These are phyloP conservation scores for Australoheros facetus DNA, from an alignment of 2,797 vertebrate species.

Conservation along the genomic window DNA sequence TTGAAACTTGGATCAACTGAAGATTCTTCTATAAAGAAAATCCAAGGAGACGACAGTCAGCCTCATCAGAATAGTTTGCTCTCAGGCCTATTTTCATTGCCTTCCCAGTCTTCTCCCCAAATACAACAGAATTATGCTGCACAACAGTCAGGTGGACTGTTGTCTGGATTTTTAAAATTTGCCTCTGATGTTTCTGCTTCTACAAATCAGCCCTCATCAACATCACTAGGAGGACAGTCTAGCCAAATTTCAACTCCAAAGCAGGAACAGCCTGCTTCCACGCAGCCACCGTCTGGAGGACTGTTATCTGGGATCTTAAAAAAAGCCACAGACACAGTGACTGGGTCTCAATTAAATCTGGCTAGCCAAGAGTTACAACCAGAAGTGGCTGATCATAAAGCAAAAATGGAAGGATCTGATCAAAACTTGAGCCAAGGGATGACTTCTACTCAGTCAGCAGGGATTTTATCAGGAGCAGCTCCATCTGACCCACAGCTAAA, in stretches of 20 bases:
- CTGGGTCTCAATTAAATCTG: constrained; percentile 54
- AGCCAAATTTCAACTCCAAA: constrained; percentile 43
- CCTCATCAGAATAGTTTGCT: constrained; percentile 76
- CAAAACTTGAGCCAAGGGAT: constrained; percentile 32
- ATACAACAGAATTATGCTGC: constrained; percentile 48
- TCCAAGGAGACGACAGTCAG: constrained; percentile 54
- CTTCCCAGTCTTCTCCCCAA: constrained; percentile 56
- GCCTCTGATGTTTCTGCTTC: constrained; percentile 75
- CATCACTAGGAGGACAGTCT: constrained; percentile 31
- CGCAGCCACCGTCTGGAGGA: constrained; percentile 52
- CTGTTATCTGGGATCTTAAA: constrained; percentile 82
- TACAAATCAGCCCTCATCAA: constrained; percentile 40
- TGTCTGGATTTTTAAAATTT: constrained; percentile 83
- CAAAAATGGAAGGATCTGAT: constrained; percentile 29
- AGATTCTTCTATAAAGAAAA: constrained; percentile 58
- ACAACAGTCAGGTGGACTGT: constrained; percentile 72
- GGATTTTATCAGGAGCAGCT: constrained; percentile 31
- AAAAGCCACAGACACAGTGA: constrained; percentile 72
- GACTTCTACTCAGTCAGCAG: constrained; percentile 32
- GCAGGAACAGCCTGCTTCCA: constrained; percentile 39
- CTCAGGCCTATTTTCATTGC: constrained; percentile 76
- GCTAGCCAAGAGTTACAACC: constrained; percentile 42
- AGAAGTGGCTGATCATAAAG: constrained; percentile 26
- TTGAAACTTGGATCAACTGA: constrained; percentile 67
- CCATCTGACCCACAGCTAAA: constrained; percentile 30